Evolutionary conservation across 2,888 invertebrate species (phyloP), one percentile per base, ranked within the genome.

Genomic region (Eupsilia transversa): DNA sequence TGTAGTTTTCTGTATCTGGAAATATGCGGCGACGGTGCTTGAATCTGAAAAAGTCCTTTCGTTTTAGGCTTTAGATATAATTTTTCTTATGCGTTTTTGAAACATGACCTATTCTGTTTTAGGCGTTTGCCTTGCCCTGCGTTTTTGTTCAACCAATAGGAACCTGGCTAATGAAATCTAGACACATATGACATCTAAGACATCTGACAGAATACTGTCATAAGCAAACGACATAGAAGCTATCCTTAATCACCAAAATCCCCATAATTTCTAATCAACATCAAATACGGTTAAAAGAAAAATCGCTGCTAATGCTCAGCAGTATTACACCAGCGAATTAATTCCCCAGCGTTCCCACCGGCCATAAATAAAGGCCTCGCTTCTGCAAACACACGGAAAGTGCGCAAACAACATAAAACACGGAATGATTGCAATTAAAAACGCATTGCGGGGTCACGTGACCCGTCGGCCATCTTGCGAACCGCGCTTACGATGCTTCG

Each of bases 401-500:
- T 92, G 92, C 88, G 92, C 93, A 96, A 96, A 96, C 96, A 96
- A 94, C 95, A 95, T 96, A 96, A 96, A 96, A 96, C 96, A 96
- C 94, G 93, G 93, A 95, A 96, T 95, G 95, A 96, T 96, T 96
- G 95, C 96, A 96, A 95, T 96, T 96, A 96, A 95, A 96, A 96
- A 96, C 95, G 95, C 95, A 95, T 95, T 94, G 94, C 88, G 88
- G 85, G 94, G 94, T 92, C 95, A 93, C 95, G 94, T 94, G 94
- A 89, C 93, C 87, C 85, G 83, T 88, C 83, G 91, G 96, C 95
- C 96, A 95, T 96, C 94, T 95, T 95, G 93, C 33, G 79, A 84
- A 87, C 82, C 82, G 83, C 78, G 77, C 79, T 72, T 68, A 65
- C 85, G 82, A 67, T 74, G 70, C 70, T 72, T 71, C 64, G 64